A percentile compares a stretch with the other conserved stretches of the same genome.
Conservation (phyloP, 2,888 invertebrate genomes). For the Metellina segmentata region DNA sequence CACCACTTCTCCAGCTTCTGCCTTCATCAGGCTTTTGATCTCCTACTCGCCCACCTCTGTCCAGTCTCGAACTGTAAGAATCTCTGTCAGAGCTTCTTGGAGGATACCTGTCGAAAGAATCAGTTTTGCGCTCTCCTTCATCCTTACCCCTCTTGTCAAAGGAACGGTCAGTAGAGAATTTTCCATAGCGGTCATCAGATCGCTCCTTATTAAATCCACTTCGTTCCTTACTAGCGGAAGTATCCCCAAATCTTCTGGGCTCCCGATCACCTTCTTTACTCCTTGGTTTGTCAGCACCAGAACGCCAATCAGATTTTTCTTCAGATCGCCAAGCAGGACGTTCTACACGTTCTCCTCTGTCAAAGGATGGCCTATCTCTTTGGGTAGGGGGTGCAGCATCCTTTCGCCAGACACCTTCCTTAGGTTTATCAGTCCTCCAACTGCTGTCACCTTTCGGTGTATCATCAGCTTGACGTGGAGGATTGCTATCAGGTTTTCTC, state of each 20-base stretch:
- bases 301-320: constrained; percentile 57
- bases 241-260: constrained; percentile 24
- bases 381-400: constrained; percentile 24
- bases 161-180: background rate
- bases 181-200: constrained; percentile 2
- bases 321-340: constrained; percentile 52
- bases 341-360: background rate
- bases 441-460: background rate
- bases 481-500: constrained; percentile 13
- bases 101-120: constrained; percentile 7
- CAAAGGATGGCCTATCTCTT: background rate
- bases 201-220: constrained; percentile 8
- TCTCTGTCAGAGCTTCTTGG: constrained; percentile 24
- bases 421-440: constrained; percentile 6
- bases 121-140: constrained; percentile 5
- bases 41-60: constrained; percentile 6
- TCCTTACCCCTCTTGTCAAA: constrained; percentile 6
- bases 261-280: constrained; percentile 50
- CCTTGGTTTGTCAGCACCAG: constrained; percentile 23
- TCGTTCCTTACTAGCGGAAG: background rate
- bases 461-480: background rate
- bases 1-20: constrained; percentile 30
- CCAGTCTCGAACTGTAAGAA: background rate
- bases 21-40: constrained; percentile 31
- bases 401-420: constrained; percentile 39